Conservation (phyloP, 1,140 invertebrate genomes). For the Spodoptera litura region DNA sequence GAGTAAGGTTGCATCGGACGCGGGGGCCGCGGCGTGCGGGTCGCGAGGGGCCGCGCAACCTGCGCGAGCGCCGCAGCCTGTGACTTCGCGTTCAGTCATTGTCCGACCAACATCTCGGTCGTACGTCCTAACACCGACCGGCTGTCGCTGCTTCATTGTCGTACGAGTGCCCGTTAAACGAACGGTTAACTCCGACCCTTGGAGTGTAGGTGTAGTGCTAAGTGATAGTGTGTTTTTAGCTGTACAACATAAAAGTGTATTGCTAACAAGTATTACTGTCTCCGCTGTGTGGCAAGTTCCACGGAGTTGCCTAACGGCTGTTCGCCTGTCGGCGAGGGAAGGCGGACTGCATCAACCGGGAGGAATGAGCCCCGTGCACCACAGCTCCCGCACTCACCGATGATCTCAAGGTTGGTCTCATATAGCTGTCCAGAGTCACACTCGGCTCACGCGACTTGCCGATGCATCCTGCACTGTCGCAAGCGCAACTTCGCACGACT, state of each 20-base stretch:
- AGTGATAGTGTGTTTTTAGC: constrained; percentile 83
- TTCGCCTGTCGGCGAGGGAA: constrained; percentile 81
- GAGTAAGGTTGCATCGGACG: constrained; percentile 57
- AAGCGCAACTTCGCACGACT: constrained; percentile 59
- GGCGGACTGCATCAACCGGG: constrained; percentile 79
- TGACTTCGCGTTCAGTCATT: constrained; percentile 71
- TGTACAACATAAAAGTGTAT: constrained; percentile 81
- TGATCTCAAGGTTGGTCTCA: constrained; percentile 84
- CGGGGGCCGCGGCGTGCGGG: constrained; percentile 49
- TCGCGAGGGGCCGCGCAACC: constrained; percentile 67
- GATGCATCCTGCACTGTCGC: constrained; percentile 49
- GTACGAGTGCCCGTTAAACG: constrained; percentile 73
- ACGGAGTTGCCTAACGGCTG: constrained; percentile 75
- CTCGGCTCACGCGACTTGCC: constrained; percentile 48
- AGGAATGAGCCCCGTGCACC: constrained; percentile 84
- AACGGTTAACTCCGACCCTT: constrained; percentile 69
- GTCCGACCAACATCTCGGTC: constrained; percentile 78
- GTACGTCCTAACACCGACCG: constrained; percentile 66
- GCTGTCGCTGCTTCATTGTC: constrained; percentile 76
- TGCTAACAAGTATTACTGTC: constrained; percentile 78
- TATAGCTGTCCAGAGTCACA: constrained; percentile 3
- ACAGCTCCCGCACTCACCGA: constrained; percentile 81
- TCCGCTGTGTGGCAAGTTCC: constrained; percentile 69
- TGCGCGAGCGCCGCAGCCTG: constrained; percentile 62
- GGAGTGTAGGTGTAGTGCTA: constrained; percentile 80